phyloP scores from a whole-genome alignment of 2,797 vertebrate genomes.

The Catamblyrhynchus diadema region DNA sequence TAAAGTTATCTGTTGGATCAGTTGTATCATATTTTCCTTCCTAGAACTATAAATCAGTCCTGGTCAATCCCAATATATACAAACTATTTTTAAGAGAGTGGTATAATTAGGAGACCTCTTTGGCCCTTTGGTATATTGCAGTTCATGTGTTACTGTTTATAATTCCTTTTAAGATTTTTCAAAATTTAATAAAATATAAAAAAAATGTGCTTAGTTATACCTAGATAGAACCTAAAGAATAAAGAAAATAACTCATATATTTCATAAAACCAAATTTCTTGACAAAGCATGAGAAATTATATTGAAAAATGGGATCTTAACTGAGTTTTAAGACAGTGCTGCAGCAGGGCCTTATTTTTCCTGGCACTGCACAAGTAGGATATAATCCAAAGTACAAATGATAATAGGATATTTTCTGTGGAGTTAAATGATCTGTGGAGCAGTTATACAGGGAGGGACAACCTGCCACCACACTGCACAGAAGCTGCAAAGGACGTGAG shows the following conservation, averaged over 20 bases:
- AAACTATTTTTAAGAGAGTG: background rate
- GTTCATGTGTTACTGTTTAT: background rate
- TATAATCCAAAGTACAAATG: background rate
- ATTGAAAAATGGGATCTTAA: background rate
- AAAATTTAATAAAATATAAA: background rate
- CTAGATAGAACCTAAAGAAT: background rate
- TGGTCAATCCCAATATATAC: background rate
- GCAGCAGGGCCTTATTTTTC: background rate
- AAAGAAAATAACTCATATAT: background rate
- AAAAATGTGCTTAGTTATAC: background rate
- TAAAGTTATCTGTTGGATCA: background rate
- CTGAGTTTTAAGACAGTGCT: background rate
- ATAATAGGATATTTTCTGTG: background rate
- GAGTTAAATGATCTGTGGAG: background rate
- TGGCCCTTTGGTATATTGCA: background rate
- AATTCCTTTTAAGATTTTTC: background rate
- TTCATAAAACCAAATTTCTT: background rate
- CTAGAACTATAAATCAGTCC: conserved; percentile 6
- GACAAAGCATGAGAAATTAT: background rate
- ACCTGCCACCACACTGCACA: background rate
- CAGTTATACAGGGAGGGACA: background rate
- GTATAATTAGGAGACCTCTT: background rate
- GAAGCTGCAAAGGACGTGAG: fast-evolving
- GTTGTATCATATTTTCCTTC: conserved; percentile 2
- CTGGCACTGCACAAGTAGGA: background rate